Base-by-base conservation (phyloP, 2,113 vertebrate genomes). In the Psephotus haematonotus region DNA sequence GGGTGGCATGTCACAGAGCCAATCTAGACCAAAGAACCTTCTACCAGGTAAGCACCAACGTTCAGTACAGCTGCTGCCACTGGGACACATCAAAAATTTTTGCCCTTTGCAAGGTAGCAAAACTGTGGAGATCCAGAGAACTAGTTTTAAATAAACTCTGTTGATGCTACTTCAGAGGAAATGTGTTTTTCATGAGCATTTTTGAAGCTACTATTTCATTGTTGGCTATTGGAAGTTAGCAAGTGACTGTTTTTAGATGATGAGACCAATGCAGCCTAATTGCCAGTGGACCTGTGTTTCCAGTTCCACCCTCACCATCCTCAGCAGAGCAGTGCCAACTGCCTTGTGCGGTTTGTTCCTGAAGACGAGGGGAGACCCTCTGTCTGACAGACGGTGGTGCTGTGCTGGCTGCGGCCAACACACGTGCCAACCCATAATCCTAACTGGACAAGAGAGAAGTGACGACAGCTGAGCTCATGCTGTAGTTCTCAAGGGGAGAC, bases 401-500 rank as follows among this genome's bases (percentile, higher is more conserved):
- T 53, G 27, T 57, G 46, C 65, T 79, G 82, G n/a, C 35, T 52
- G 57, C 35, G 46, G 46, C 25, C 22, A 18, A 15, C n/a, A 59
- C 7, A 6, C 0, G 0, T 69, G 18, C n/a, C 80, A 64, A 39
- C 18, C 4, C 0, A 0, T 14, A 31, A 86, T 47, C 46, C 65
- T n/a, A 14, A 12, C 74, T 0, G 0, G 20, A 14, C 2, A 10
- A 41, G n/a, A 67, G 41, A 43, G 37, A 74, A 35, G 5, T 8
- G 46, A 78, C 55, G 37, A 64, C 27, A 82, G 44, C 17, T 63
- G 64, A 87, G 53, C 55, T 78, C 2, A 0, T 14, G 27, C 53
- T 77, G 29, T 22, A 27, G 55, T 55, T 75, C 0, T 2, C 2
- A 1, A 43, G 18, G 22, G 39, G 11, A 43, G 27, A 18, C 10